Percentiles rank a stretch among this genome's conserved stretches.
Conservation (phyloP, 2,113 vertebrate genomes). For the Petrocephalus zakoni region DNA sequence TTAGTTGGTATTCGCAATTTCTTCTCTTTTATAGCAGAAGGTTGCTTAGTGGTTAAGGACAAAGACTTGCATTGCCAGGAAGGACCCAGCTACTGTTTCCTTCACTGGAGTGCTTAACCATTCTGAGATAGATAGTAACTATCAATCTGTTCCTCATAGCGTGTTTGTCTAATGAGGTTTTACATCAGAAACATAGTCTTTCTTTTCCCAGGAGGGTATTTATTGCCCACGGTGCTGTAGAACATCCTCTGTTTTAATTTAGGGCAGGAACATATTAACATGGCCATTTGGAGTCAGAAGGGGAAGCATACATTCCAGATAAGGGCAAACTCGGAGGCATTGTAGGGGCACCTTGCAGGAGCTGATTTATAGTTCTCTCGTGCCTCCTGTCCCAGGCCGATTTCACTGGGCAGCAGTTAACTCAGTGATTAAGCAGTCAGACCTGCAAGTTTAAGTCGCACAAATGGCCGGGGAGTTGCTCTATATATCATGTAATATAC, state of each 20-base stretch:
- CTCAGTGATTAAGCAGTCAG: conserved; percentile 9
- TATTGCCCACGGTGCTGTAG: conserved; percentile 24
- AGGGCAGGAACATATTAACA: conserved; percentile 46
- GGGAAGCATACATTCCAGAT: conserved; percentile 62
- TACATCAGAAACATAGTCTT: neutral
- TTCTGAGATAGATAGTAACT: neutral
- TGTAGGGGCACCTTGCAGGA: conserved; percentile 43
- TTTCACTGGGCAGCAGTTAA: neutral
- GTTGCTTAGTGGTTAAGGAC: neutral
- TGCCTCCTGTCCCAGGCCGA: neutral
- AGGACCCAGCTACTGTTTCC: neutral
- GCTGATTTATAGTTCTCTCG: conserved; percentile 60
- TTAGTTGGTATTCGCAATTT: neutral
- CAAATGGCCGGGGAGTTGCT: neutral
- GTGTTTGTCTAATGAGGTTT: neutral
- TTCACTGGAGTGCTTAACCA: neutral
- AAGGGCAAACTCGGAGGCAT: conserved; percentile 52
- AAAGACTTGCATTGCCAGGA: neutral
- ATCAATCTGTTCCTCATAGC: neutral
- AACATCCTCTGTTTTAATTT: conserved; percentile 37
- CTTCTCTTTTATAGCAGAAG: neutral
- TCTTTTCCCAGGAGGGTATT: neutral
- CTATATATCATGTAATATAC: neutral
- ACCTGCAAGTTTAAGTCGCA: neutral
- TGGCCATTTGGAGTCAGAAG: conserved; percentile 32